These are phyloP conservation scores for Paralvinella palmiformis DNA, from an alignment of 1,140 invertebrate genomes.

Conservation along the genomic window DNA sequence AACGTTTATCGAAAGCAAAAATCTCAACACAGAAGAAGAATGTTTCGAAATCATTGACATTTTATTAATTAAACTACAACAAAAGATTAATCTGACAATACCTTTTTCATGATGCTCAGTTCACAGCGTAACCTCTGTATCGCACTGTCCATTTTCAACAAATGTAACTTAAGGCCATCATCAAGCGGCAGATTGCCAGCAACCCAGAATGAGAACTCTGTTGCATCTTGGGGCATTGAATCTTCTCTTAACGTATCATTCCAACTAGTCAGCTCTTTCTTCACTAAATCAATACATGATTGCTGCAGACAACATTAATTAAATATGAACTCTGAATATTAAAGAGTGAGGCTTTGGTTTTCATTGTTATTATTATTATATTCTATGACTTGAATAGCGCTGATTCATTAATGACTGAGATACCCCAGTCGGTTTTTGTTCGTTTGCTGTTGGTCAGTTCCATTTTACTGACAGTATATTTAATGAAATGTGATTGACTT, in stretches of 20 bases:
- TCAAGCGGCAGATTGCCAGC: slow-evolving; percentile 66
- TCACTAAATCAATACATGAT: slow-evolving; percentile 41
- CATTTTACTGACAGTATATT: too few relatives aligned
- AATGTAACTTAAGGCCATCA: slow-evolving; percentile 56
- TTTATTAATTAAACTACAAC: background rate
- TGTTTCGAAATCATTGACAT: background rate
- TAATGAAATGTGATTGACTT: too few relatives aligned
- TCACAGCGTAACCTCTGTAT: slow-evolving; percentile 64
- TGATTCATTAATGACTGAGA: too few relatives aligned
- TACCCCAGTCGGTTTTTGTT: too few relatives aligned
- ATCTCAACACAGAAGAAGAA: background rate
- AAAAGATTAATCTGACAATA: slow-evolving; percentile 33
- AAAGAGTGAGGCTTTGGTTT: too few relatives aligned
- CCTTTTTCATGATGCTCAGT: slow-evolving; percentile 57
- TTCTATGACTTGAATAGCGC: too few relatives aligned
- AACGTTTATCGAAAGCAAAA: too few relatives aligned
- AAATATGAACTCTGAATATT: too few relatives aligned
- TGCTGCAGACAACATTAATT: too few relatives aligned
- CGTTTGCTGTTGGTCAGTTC: too few relatives aligned
- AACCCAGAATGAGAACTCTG: slow-evolving; percentile 72
- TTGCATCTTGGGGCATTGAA: slow-evolving; percentile 59
- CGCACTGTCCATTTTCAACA: slow-evolving; percentile 62
- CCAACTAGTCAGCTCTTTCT: slow-evolving; percentile 45
- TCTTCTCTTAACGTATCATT: slow-evolving; percentile 36
- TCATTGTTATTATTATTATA: too few relatives aligned